phyloP scores from a whole-genome alignment of 2,888 invertebrate species.

The Dicyrtomina minuta region DNA sequence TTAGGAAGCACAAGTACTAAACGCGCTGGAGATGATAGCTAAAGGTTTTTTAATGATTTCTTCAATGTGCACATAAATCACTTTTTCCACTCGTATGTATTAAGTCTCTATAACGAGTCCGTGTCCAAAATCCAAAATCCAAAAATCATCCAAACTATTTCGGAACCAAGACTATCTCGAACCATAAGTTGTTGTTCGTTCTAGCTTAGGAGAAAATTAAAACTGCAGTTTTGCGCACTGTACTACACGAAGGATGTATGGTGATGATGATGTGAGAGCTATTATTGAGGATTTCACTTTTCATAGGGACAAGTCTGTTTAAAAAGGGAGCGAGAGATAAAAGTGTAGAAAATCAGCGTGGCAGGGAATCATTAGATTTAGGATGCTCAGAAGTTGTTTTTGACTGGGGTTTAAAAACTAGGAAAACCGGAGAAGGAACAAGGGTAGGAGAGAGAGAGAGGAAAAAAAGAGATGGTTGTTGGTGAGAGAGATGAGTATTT shows the following conservation, averaged over 20 bases:
- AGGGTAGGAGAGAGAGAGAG: slow-evolving; percentile 1
- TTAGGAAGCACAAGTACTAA: no score
- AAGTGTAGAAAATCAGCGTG: neutral
- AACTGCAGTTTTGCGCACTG: neutral
- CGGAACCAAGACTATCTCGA: no score
- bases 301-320: no score
- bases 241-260: neutral
- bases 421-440: neutral
- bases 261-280: neutral
- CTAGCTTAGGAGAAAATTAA: neutral
- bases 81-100: no score
- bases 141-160: no score
- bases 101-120: no score
- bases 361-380: neutral
- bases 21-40: no score
- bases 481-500: neutral
- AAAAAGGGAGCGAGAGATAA: no score
- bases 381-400: neutral
- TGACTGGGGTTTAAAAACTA: neutral
- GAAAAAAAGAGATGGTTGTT: neutral
- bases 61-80: no score
- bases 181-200: no score
- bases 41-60: no score
- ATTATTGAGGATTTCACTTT: neutral
- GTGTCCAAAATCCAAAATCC: no score